These are phyloP conservation scores for Heterotilapia buettikoferi DNA, from an alignment of 2,113 vertebrate genomes.

Conservation along the genomic window DNA sequence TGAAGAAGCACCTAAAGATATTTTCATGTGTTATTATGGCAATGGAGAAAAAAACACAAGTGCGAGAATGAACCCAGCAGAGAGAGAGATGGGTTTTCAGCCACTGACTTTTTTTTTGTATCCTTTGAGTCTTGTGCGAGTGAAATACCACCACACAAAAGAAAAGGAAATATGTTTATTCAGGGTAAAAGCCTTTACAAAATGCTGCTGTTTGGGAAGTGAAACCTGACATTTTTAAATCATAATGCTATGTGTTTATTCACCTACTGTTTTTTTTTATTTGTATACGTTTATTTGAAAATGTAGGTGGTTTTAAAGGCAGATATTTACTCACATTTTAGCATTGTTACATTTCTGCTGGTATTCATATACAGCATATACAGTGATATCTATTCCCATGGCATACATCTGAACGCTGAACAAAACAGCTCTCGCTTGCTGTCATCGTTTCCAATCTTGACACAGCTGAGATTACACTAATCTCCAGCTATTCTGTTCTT, in stretches of 20 bases:
- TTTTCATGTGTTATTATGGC: background rate
- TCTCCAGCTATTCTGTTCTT: background rate
- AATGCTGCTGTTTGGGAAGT: background rate
- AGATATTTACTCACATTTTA: background rate
- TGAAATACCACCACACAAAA: background rate
- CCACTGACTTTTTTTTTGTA: background rate
- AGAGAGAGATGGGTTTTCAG: background rate
- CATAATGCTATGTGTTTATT: background rate
- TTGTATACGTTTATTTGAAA: background rate
- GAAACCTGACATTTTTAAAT: background rate
- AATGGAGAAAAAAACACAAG: background rate
- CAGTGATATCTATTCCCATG: background rate
- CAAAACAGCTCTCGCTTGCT: background rate
- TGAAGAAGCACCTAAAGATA: background rate
- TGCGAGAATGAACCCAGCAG: background rate
- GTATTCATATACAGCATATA: background rate
- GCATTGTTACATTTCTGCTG: background rate
- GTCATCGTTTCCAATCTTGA: background rate
- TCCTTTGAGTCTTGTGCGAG: background rate
- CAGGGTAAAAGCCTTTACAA: background rate
- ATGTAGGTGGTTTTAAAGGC: background rate
- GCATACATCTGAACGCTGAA: background rate
- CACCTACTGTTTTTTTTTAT: background rate
- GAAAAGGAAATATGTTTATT: background rate
- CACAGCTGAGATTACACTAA: background rate